Percentiles rank a stretch among this genome's conserved stretches.
Conservation (phyloP, 1,140 invertebrate species). For the Venustaconcha ellipsiformis region DNA sequence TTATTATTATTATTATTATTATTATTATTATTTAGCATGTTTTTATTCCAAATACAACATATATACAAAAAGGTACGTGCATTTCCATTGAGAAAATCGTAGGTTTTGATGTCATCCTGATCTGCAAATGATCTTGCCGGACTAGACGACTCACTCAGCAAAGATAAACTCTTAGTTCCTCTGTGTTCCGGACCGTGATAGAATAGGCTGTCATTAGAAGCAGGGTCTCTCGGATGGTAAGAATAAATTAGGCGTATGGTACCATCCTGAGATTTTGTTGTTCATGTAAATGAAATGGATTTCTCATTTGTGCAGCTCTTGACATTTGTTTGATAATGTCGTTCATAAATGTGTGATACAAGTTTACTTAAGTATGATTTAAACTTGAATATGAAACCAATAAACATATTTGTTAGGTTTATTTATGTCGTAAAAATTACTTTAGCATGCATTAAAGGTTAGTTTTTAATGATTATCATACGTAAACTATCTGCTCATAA, state of each 20-base stretch:
- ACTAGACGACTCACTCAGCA: conserved; percentile 1
- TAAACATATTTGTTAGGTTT: not conserved
- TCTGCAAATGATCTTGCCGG: conserved; percentile 4
- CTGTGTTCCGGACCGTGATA: conserved; percentile 18
- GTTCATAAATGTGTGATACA: not conserved
- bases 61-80: not conserved
- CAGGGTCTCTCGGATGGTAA: conserved; percentile 24
- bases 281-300: not conserved
- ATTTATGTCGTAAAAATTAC: not conserved
- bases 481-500: no score
- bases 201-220: conserved; percentile 2
- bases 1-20: no score
- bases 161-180: conserved; percentile 14
- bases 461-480: no score
- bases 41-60: no score
- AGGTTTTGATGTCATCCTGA: not conserved
- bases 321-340: not conserved
- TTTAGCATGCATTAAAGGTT: not conserved
- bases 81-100: conserved; percentile 25
- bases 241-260: conserved; percentile 22
- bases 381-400: no score
- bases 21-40: no score
- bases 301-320: no score
- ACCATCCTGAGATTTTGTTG: conserved; percentile 10
- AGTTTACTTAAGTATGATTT: not conserved